phyloP scores from a whole-genome alignment of 2,888 invertebrate species.

The Cepaea hortensis region DNA sequence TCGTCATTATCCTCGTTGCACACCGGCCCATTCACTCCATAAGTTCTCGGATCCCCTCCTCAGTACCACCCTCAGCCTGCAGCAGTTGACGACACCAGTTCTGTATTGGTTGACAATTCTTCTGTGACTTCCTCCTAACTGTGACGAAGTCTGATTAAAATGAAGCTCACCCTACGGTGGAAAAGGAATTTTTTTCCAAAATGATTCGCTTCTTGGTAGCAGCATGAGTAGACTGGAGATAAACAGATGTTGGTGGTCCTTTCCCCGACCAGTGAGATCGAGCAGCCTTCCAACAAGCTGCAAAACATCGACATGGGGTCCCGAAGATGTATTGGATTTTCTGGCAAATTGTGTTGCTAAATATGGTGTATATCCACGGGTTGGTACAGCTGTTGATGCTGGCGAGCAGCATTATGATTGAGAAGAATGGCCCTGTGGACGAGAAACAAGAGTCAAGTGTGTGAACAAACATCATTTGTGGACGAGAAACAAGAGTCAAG shows the following conservation, averaged over 20 bases:
- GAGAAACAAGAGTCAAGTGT: background rate
- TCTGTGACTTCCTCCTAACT: no score
- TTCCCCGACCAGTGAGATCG: background rate
- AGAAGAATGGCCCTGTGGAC: conserved; percentile 64
- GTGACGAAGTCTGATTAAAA: no score
- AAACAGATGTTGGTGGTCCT: background rate
- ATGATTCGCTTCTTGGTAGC: background rate
- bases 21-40: no score
- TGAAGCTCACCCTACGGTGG: conserved; percentile 1
- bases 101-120: no score
- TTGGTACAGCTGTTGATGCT: conserved; percentile 84
- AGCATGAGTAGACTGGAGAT: background rate
- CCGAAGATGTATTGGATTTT: conserved; percentile 26
- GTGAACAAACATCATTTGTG: background rate
- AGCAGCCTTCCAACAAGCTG: background rate
- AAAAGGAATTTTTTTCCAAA: conserved; percentile 2
- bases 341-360: conserved; percentile 74
- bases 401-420: conserved; percentile 70
- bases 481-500: background rate
- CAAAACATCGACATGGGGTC: conserved; percentile 17
- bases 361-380: conserved; percentile 79
- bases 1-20: no score
- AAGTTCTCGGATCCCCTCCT: no score
- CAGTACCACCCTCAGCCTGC: no score
- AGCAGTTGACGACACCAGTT: no score